Evolutionary conservation across 37 sponge, comb jelly and placozoan genomes (phyloP), one percentile per base, ranked within the genome.

Genomic region (Halichondria panicea): DNA sequence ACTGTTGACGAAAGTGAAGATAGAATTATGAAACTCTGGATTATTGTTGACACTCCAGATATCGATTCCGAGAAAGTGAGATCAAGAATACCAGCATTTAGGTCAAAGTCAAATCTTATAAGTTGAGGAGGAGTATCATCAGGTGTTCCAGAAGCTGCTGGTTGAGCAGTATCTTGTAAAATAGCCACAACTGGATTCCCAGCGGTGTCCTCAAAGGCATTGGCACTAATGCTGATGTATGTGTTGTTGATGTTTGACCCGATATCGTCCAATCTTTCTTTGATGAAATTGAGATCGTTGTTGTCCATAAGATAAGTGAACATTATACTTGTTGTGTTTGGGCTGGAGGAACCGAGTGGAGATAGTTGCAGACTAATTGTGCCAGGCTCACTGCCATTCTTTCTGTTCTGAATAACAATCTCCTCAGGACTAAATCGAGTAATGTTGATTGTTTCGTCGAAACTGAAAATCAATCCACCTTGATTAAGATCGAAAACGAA

Each of bases 401-500:
- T 19, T 5, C 36, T 65, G 50, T 75, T 85, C 32, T 93, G 90
- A 25, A 95, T 56, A 4, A 59, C 64, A 1, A 91, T 34, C 27
- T 63, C 76, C 21, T 71, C 25, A 3, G 84, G 62, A 27, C 13
- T 34, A 43, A 95, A 81, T 0, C 73, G 61, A 4, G 68, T 43
- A 32, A 89, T 84, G 53, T 79, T 68, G 15, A 95, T 90, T 27
- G 89, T 86, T 63, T 95, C 96, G 58, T 76, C 70, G 55, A 95
- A 95, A 22, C 55, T 66, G n/a, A 95, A 36, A 19, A 79, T 66
- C 5, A 95, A 28, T 0, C 66, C 63, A 43, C 87, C 92, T 46
- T 44, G 55, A 74, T 88, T 77, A 38, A 95, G 59, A 66, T 95
- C 87, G 9, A 95, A 36, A 27, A 18, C 78, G 63, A 55, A 92